Conservation (phyloP, 2,797 vertebrate genomes). For the Hapalemur alaotrensis region DNA sequence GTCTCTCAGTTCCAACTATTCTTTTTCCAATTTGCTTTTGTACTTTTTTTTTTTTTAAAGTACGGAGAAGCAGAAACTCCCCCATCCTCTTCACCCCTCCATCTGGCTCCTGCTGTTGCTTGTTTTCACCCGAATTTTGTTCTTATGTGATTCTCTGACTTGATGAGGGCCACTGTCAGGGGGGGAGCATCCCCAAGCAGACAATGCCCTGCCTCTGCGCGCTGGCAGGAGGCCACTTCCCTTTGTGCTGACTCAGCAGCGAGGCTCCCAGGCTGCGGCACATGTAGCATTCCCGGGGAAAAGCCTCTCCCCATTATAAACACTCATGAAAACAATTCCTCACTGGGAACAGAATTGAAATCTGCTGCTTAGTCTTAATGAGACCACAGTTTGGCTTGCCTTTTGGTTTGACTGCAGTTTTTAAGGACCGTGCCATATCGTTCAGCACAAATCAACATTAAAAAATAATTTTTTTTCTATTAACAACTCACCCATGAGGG, state of each 20-base stretch:
- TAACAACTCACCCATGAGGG: slow-evolving; percentile 30
- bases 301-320: slow-evolving; percentile 47
- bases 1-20: slow-evolving; percentile 19
- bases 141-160: slow-evolving; percentile 21
- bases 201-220: not conserved
- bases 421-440: slow-evolving; percentile 17
- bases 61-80: slow-evolving; percentile 34
- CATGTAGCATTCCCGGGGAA: not conserved
- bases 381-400: not conserved
- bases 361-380: not conserved
- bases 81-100: slow-evolving; percentile 36
- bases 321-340: not conserved
- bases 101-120: slow-evolving; percentile 53
- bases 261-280: slow-evolving; percentile 46
- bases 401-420: not conserved
- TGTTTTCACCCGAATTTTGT: slow-evolving; percentile 44
- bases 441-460: slow-evolving; percentile 33
- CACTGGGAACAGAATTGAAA: not conserved
- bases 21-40: slow-evolving; percentile 25
- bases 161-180: slow-evolving; percentile 24
- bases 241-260: slow-evolving; percentile 71
- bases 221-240: slow-evolving; percentile 62
- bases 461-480: slow-evolving; percentile 7
- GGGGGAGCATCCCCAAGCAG: slow-evolving; percentile 45
- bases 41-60: not conserved